These are phyloP conservation scores for Equus przewalskii DNA, from an alignment of 2,113 vertebrate species.

Conservation along the genomic window DNA sequence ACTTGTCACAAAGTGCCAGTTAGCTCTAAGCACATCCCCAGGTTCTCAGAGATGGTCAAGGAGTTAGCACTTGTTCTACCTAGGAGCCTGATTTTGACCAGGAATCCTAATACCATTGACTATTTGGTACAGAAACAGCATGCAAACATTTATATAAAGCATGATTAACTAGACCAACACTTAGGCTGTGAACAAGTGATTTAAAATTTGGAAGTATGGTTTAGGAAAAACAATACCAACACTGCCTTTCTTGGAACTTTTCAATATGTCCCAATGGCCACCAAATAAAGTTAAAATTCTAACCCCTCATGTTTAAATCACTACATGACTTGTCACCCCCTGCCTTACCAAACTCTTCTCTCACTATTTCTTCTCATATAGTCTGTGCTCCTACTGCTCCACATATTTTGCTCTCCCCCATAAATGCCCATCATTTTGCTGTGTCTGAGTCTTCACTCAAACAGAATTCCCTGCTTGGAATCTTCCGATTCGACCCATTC, in stretches of 20 bases:
- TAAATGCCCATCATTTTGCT: background rate
- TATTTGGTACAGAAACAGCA: background rate
- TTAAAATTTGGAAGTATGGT: background rate
- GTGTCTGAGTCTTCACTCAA: background rate
- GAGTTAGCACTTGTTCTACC: background rate
- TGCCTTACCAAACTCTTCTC: background rate
- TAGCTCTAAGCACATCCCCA: background rate
- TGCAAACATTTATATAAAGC: slow-evolving; percentile 12
- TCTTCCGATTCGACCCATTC: background rate
- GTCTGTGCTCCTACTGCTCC: background rate
- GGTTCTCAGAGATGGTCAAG: background rate
- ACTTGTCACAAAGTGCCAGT: background rate
- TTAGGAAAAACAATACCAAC: background rate
- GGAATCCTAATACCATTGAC: background rate
- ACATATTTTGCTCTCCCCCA: background rate
- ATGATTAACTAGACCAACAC: background rate
- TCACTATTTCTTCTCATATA: background rate
- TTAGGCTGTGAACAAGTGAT: background rate
- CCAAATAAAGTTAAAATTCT: background rate
- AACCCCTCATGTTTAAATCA: background rate
- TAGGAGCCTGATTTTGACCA: background rate
- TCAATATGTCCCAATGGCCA: background rate
- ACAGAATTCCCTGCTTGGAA: slow-evolving; percentile 11
- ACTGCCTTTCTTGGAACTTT: background rate
- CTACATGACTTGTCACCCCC: background rate